A percentile compares a stretch with the other conserved stretches of the same genome.
Conservation (phyloP, 2,888 invertebrate species). For the Tetheella fluctuosa region DNA sequence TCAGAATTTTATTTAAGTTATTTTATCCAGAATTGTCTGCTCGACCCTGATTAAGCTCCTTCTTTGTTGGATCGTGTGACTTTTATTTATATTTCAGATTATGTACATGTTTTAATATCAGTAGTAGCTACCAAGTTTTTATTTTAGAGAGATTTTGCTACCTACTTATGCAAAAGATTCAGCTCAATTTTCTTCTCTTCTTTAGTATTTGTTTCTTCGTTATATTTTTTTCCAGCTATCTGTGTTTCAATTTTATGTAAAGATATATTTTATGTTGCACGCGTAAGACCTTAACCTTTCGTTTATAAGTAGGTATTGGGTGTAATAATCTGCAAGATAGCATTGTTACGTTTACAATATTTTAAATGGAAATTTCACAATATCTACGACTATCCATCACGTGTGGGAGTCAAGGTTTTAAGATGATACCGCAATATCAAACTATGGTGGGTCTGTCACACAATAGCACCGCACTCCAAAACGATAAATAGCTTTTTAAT, state of each 20-base stretch:
- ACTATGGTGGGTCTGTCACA: constrained; percentile 37
- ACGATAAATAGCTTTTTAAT: constrained; percentile 62
- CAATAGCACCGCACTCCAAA: constrained; percentile 54
- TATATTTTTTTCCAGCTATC: not conserved
- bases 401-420: constrained; percentile 52
- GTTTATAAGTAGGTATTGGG: constrained; percentile 1
- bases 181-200: not conserved
- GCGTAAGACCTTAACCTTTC: constrained; percentile 11
- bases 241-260: not conserved
- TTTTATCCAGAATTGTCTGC: not conserved
- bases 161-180: no score
- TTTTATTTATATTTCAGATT: not conserved
- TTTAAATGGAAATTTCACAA: constrained; percentile 37
- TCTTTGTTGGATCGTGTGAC: not conserved
- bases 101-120: not conserved
- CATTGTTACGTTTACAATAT: constrained; percentile 16
- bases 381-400: constrained; percentile 30
- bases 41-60: not conserved
- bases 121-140: no score
- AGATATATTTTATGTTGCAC: not conserved
- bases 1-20: not conserved
- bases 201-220: not conserved
- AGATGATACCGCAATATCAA: constrained; percentile 42
- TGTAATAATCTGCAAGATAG: constrained; percentile 10
- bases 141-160: no score